Conservation (phyloP, 2,113 vertebrate genomes). For the Brachionichthys hirsutus region DNA sequence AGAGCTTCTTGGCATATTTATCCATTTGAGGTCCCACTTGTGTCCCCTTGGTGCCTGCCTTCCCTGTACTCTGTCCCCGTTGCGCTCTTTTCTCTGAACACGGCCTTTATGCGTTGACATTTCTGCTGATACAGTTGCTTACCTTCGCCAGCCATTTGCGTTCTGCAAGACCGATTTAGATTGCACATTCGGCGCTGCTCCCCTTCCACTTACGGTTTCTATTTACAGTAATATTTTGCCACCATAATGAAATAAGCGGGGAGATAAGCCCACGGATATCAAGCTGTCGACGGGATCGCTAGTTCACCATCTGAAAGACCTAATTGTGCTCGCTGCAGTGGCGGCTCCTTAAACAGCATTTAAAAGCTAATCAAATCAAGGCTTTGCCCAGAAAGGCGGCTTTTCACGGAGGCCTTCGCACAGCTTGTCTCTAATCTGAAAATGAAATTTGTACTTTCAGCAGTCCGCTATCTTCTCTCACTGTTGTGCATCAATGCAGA, state of each 20-base stretch:
- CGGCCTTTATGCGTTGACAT: background rate
- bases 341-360: conserved; percentile 69
- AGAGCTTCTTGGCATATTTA: conserved; percentile 17
- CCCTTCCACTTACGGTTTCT: conserved; percentile 63
- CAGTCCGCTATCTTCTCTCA: conserved; percentile 61
- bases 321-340: conserved; percentile 66
- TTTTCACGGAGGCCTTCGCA: conserved; percentile 58
- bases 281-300: conserved; percentile 59
- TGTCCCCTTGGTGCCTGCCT: conserved; percentile 22
- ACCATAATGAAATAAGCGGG: conserved; percentile 51
- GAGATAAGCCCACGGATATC: conserved; percentile 61
- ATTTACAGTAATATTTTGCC: conserved; percentile 71
- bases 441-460: conserved; percentile 70
- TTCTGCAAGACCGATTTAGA: conserved; percentile 36
- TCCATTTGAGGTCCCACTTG: conserved; percentile 35
- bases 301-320: conserved; percentile 63
- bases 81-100: background rate
- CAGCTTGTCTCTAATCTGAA: conserved; percentile 73
- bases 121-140: conserved; percentile 5
- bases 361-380: conserved; percentile 77
- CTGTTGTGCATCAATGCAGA: conserved; percentile 67
- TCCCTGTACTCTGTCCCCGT: background rate
- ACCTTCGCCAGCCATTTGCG: conserved; percentile 22
- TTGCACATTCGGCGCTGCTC: conserved; percentile 26
- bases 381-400: conserved; percentile 68